Evolutionary conservation across 1,140 invertebrate species (phyloP).

Genomic region (Drosophila ananassae): DNA sequence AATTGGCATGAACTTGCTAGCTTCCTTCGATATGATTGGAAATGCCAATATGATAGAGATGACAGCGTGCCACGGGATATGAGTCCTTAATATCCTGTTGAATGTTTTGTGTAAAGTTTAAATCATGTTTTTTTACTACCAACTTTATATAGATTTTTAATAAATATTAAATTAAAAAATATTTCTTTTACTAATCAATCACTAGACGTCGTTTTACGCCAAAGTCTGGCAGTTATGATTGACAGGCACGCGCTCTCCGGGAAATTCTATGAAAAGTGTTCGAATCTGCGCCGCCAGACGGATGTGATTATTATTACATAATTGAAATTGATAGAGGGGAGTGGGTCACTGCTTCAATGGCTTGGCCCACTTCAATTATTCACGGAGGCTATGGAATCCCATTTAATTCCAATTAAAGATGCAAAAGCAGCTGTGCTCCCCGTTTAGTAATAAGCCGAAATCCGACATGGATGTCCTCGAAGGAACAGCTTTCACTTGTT

Average conservation of each 20-base stretch:
- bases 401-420: slow-evolving; percentile 80
- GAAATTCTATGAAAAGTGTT: slow-evolving; percentile 13
- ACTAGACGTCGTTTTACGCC: slow-evolving; percentile 14
- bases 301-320: slow-evolving; percentile 81
- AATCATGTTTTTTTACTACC: too few species aligned
- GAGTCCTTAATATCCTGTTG: background rate
- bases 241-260: slow-evolving; percentile 45
- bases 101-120: background rate
- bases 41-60: slow-evolving; percentile 8
- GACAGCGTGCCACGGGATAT: background rate
- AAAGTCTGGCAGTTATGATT: slow-evolving; percentile 58
- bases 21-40: slow-evolving; percentile 21
- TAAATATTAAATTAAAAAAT: too few species aligned
- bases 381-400: slow-evolving; percentile 53
- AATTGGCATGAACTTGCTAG: slow-evolving; percentile 74
- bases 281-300: slow-evolving; percentile 54
- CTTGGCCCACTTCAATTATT: slow-evolving; percentile 70
- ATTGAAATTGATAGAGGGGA: slow-evolving; percentile 77
- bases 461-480: slow-evolving; percentile 23
- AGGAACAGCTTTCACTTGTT: slow-evolving; percentile 42
- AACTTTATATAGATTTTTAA: background rate
- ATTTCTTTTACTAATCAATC: slow-evolving; percentile 13
- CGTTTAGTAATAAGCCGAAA: slow-evolving; percentile 57
- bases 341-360: slow-evolving; percentile 13
- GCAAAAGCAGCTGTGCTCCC: slow-evolving; percentile 66